A percentile compares a stretch with the other conserved stretches of the same genome.
Conservation (phyloP, 2,888 invertebrate genomes). For the Hydrotaea diabolus region DNA sequence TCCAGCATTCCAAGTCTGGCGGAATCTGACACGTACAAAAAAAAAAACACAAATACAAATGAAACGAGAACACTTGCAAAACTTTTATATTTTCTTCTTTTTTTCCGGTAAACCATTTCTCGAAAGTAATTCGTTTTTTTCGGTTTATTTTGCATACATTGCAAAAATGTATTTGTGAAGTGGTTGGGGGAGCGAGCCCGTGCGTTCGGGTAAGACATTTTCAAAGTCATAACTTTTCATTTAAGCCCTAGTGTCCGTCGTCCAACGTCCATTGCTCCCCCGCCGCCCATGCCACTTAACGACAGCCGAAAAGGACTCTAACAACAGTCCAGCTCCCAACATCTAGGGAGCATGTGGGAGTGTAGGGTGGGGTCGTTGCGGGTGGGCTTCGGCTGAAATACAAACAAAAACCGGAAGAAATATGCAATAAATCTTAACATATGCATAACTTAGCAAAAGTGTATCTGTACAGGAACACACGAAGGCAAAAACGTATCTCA, state of each 20-base stretch:
- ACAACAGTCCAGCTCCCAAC: background rate
- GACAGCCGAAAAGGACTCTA: background rate
- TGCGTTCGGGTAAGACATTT: conserved; percentile 49
- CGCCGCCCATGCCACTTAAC: background rate
- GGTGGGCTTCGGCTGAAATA: background rate
- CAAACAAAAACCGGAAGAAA: conserved; percentile 46
- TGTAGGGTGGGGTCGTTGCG: background rate
- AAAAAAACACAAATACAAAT: too few relatives aligned
- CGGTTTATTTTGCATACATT: conserved; percentile 20
- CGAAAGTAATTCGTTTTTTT: conserved; percentile 16
- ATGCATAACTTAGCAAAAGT: conserved; percentile 65
- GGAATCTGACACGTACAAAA: conserved; percentile 26
- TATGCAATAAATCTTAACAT: conserved; percentile 69
- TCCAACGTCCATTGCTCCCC: too few relatives aligned
- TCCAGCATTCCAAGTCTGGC: background rate
- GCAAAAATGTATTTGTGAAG: background rate
- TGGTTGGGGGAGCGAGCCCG: conserved; percentile 16
- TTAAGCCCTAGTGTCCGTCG: conserved; percentile 49
- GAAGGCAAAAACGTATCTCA: conserved; percentile 6
- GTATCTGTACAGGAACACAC: conserved; percentile 9
- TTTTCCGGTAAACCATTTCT: background rate
- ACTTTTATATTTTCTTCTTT: background rate
- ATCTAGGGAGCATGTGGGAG: background rate
- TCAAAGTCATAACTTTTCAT: conserved; percentile 71
- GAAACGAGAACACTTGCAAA: conserved; percentile 19